Percentiles rank a stretch among this genome's conserved stretches.
These are phyloP conservation scores for Dusona sp. DNA, from an alignment of 2,888 invertebrate species.

Conservation along the genomic window DNA sequence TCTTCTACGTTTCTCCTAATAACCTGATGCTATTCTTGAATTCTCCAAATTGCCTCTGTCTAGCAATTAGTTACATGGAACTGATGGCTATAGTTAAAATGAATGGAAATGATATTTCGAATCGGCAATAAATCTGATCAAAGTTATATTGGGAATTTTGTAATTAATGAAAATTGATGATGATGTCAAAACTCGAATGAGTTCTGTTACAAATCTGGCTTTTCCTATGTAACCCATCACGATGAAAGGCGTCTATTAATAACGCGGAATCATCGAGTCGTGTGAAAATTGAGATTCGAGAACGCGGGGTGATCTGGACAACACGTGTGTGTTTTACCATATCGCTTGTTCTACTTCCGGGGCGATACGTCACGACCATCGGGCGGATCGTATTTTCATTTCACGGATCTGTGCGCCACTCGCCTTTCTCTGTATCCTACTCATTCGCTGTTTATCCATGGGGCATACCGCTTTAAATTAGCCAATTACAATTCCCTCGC, in stretches of 20 bases:
- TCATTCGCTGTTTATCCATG: constrained; percentile 26
- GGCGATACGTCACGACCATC: constrained; percentile 66
- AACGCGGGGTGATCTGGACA: constrained; percentile 4
- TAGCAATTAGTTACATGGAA: neutral
- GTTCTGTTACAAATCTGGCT: constrained; percentile 39
- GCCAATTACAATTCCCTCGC: neutral
- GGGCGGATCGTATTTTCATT: constrained; percentile 65
- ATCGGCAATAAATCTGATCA: neutral
- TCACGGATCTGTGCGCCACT: constrained; percentile 39
- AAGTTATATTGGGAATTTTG: neutral
- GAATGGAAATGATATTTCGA: neutral
- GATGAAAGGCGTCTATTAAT: constrained; percentile 65
- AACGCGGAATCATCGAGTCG: constrained; percentile 58
- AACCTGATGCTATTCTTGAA: neutral
- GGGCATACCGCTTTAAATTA: constrained; percentile 8
- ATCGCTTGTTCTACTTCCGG: constrained; percentile 45
- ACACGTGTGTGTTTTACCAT: constrained; percentile 39
- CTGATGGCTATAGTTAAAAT: neutral
- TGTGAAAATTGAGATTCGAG: constrained; percentile 42
- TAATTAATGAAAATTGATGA: constrained; percentile 10
- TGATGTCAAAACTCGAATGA: constrained; percentile 17
- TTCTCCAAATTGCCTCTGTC: neutral
- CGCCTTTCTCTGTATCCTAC: constrained; percentile 6
- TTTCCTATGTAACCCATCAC: constrained; percentile 24
- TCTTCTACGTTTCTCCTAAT: no score